phyloP scores from a whole-genome alignment of 2,888 invertebrate genomes.

The Geophilus truncorum region DNA sequence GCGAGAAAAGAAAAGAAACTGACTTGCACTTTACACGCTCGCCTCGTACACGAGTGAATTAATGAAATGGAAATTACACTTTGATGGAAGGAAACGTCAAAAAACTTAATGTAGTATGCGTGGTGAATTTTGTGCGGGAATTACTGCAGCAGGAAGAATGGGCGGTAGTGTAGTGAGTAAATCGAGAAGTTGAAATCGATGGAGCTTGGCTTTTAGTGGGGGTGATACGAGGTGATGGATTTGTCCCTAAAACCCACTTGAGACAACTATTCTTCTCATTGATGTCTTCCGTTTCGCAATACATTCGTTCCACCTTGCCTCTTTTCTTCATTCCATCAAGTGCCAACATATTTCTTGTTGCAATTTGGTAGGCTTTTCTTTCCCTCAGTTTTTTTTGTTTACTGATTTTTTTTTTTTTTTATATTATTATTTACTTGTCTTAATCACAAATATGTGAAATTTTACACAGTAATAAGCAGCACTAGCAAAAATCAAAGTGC shows the following conservation, averaged over 20 bases:
- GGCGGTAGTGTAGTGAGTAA: neutral
- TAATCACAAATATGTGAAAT: too few species aligned
- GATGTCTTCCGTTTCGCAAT: constrained; percentile 2
- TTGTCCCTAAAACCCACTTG: constrained; percentile 27
- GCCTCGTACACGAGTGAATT: constrained; percentile 6
- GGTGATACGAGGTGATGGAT: constrained; percentile 13
- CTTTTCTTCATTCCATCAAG: neutral
- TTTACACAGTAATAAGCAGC: too few species aligned
- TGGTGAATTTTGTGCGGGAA: constrained; percentile 6
- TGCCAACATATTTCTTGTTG: neutral
- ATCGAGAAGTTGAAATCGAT: constrained; percentile 24
- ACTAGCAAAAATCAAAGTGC: too few species aligned
- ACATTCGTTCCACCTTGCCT: neutral
- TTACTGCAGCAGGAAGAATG: neutral
- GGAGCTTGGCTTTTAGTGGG: constrained; percentile 14
- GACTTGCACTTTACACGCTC: constrained; percentile 18
- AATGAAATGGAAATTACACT: constrained; percentile 27
- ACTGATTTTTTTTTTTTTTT: too few species aligned
- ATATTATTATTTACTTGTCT: too few species aligned
- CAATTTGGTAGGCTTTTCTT: neutral
- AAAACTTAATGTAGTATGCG: constrained; percentile 11
- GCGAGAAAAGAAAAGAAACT: constrained; percentile 22
- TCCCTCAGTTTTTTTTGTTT: neutral
- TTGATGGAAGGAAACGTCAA: constrained; percentile 24
- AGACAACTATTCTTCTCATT: constrained; percentile 27